Evolutionary conservation across 2,888 invertebrate species (phyloP), one percentile per base, ranked within the genome.

Genomic region (Trimorus sp.): DNA sequence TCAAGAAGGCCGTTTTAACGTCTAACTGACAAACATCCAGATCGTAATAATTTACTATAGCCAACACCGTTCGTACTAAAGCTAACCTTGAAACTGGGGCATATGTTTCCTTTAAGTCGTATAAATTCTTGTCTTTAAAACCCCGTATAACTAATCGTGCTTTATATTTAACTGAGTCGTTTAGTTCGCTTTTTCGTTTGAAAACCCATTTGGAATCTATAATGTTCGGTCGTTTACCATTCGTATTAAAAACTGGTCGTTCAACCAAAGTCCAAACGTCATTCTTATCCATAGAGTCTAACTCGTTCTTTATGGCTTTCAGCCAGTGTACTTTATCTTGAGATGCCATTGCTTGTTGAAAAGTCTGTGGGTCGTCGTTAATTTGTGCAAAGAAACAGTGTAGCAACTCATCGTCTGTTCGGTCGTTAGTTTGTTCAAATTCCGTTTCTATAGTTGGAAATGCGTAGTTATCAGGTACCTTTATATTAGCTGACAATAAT

Each of bases 251-350:
- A 40, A 40, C 40, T 6, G 40, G 65, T 15, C 74, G 26, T 45
- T 65, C 49, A n/a, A 66, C 48, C 26, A 65, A 7, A 54, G 16
- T 45, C 74, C 74, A 74, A 36, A 74, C 81, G 59, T 83, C 16
- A 38, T 83, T 80, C 48, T 69, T 48, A 3, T 38, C 49, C 59
- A 76, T 68, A 14, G 79, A 79, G 4, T 60, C 36, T 12, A 80
- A 59, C 45, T 82, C 73, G 11, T 74, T 45, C 3, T 65, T 16
- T 14, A 80, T 69, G 5, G 80, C 80, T 14, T 45, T 15, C 51
- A 16, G 5, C 80, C 75, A 75, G 7, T 81, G 14, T 66, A 74
- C 37, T 80, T 79, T 80, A 68, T 84, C 68, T 38, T 48, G 1
- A 14, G 65, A 66, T 45, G 71, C 16, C 73, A 79, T 78, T 7